Evolutionary conservation across 2,888 invertebrate species (phyloP), one percentile per base, ranked within the genome.

Genomic region (Thymelicus acteon): DNA sequence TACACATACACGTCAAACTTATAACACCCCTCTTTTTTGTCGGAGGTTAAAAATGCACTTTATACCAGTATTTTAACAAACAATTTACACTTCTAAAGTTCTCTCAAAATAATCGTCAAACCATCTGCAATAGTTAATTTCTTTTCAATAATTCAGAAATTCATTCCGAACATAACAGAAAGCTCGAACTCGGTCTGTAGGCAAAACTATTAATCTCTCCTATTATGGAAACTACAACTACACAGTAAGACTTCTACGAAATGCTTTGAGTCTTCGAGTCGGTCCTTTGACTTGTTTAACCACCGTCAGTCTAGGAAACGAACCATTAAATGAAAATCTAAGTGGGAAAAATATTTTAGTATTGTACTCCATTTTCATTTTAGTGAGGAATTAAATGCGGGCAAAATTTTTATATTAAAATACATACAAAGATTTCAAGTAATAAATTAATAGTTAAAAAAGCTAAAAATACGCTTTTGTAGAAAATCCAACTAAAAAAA

Each of bases 181-280:
- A 37, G 60, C 49, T 19, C 19, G 82, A 84, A 85, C 86, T 82
- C 85, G 85, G 78, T 77, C 79, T 78, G 76, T 80, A 79, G 77
- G 78, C 77, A 78, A 77, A 81, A 80, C 81, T 82, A 81, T 80
- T 82, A 82, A 82, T 81, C 78, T 80, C 75, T 67, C 74, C 76
- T 77, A 75, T 80, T 77, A 78, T 75, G 75, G 74, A 79, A 79
- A 76, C 78, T 76, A 72, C 76, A 76, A 77, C 75, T 76, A 76
- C 78, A 78, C 75, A 76, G 75, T 79, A 76, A 79, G 75, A 0
- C 6, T 71, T 75, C 70, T 72, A 72, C 72, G 44, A 66, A 66
- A 67, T 37, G 48, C 67, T 67, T 19, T 39, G 31, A 31, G 31
- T 31, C 31, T 5, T 31, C 31, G 31, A 31, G 31, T 31, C 60